These are phyloP conservation scores for Orchestes rusci DNA, from an alignment of 2,888 invertebrate genomes.

Conservation along the genomic window DNA sequence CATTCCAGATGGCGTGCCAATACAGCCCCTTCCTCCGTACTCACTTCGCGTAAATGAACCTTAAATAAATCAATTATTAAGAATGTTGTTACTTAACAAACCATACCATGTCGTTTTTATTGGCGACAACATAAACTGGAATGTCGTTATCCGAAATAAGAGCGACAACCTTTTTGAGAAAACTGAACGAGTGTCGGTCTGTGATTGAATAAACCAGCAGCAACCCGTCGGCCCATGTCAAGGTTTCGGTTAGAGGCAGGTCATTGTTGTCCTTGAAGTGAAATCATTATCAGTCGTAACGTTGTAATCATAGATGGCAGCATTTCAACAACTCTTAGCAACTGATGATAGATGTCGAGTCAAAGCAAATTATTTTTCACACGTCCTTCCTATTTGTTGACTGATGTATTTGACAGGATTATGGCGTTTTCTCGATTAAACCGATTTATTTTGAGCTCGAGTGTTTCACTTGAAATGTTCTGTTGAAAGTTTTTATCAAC, in stretches of 20 bases:
- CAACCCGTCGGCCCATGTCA: slow-evolving; percentile 87
- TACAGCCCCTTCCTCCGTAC: slow-evolving; percentile 80
- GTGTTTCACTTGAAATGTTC: too few species aligned
- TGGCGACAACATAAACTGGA: slow-evolving; percentile 79
- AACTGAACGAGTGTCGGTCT: slow-evolving; percentile 77
- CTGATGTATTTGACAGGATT: too few species aligned
- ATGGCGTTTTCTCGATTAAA: too few species aligned
- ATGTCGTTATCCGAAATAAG: slow-evolving; percentile 56
- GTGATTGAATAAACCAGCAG: slow-evolving; percentile 86
- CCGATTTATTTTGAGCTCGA: too few species aligned
- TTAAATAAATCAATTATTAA: slow-evolving; percentile 16
- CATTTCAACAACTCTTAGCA: too few species aligned
- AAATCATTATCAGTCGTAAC: too few species aligned
- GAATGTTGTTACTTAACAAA: too few species aligned
- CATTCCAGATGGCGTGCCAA: slow-evolving; percentile 84
- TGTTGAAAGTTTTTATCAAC: too few species aligned
- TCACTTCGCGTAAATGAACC: slow-evolving; percentile 78
- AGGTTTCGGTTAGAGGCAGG: slow-evolving; percentile 58
- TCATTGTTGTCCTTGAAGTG: slow-evolving; percentile 60
- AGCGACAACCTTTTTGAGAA: slow-evolving; percentile 66
- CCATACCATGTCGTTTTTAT: slow-evolving; percentile 81
- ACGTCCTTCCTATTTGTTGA: too few species aligned
- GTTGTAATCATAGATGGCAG: too few species aligned
- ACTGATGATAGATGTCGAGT: too few species aligned
- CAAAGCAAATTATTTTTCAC: too few species aligned